Conservation (phyloP, 2,797 vertebrate genomes). For the Onychomys torridus region DNA sequence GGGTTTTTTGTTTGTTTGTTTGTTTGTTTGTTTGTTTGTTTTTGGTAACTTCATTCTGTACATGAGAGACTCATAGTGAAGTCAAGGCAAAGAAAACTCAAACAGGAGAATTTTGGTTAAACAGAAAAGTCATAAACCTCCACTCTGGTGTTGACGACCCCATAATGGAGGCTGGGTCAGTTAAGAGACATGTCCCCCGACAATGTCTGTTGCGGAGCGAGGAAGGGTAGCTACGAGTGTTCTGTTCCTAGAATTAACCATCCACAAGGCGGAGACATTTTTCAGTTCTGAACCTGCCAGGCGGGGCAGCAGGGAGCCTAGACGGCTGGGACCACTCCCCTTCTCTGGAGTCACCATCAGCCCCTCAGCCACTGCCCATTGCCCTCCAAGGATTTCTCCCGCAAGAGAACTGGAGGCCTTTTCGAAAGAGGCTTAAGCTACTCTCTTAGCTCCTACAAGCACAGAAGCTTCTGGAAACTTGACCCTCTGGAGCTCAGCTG, state of each 20-base stretch:
- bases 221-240: background rate
- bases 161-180: background rate
- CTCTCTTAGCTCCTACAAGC: slow-evolving; percentile 39
- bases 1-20: background rate
- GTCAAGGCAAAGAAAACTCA: slow-evolving; percentile 21
- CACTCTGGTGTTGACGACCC: slow-evolving; percentile 42
- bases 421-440: slow-evolving; percentile 69
- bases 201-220: background rate
- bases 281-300: background rate
- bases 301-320: background rate
- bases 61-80: slow-evolving; percentile 32
- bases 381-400: slow-evolving; percentile 58
- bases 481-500: slow-evolving; percentile 1
- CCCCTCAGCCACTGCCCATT: slow-evolving; percentile 60
- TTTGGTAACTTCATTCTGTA: background rate
- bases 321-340: slow-evolving; percentile 30
- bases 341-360: slow-evolving; percentile 59
- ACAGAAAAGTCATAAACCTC: background rate
- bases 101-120: background rate
- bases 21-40: too few relatives aligned
- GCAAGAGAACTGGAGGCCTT: slow-evolving; percentile 71
- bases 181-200: background rate
- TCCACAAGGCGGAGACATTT: background rate
- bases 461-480: slow-evolving; percentile 40
- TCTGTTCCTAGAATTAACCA: background rate